A percentile compares a stretch with the other conserved stretches of the same genome.
Evolutionary conservation across 2,888 invertebrate genomes (phyloP).

Genomic region (Megamerina dolium): DNA sequence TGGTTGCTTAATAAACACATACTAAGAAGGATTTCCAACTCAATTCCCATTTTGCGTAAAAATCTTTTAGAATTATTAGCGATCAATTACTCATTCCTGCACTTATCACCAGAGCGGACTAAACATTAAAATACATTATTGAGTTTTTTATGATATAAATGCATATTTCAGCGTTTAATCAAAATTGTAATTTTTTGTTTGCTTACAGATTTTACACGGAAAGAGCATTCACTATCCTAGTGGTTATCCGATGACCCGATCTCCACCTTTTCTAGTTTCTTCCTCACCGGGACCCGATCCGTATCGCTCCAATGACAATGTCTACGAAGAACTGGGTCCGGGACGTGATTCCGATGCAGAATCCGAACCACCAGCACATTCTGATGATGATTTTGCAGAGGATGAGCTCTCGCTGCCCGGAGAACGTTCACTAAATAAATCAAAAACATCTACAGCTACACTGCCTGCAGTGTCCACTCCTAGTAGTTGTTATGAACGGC

Average conservation of each 20-base stretch:
- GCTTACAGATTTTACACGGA: slow-evolving; percentile 35
- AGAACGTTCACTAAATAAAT: slow-evolving; percentile 45
- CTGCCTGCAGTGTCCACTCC: slow-evolving; percentile 4
- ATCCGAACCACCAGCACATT: slow-evolving; percentile 60
- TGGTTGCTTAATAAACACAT: no score
- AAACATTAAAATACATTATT: no score
- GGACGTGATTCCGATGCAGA: slow-evolving; percentile 59
- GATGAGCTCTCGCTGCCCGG: slow-evolving; percentile 66
- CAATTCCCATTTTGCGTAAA: no score
- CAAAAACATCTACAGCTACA: slow-evolving; percentile 19
- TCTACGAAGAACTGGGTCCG: slow-evolving; percentile 72
- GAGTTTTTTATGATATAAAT: no score
- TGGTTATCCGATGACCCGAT: slow-evolving; percentile 57
- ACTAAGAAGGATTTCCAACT: no score
- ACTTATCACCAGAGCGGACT: no score
- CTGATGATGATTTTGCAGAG: slow-evolving; percentile 81
- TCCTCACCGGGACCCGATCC: slow-evolving; percentile 64
- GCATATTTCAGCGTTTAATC: no score
- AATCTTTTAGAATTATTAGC: no score
- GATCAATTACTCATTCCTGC: no score
- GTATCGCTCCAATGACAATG: slow-evolving; percentile 62
- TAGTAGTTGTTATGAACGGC: slow-evolving; percentile 7
- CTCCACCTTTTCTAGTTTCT: slow-evolving; percentile 63
- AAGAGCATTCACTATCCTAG: slow-evolving; percentile 55
- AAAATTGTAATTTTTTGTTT: slow-evolving; percentile 6